phyloP scores from a whole-genome alignment of 1,140 invertebrate genomes.

The Drosophila kurseongensis region DNA sequence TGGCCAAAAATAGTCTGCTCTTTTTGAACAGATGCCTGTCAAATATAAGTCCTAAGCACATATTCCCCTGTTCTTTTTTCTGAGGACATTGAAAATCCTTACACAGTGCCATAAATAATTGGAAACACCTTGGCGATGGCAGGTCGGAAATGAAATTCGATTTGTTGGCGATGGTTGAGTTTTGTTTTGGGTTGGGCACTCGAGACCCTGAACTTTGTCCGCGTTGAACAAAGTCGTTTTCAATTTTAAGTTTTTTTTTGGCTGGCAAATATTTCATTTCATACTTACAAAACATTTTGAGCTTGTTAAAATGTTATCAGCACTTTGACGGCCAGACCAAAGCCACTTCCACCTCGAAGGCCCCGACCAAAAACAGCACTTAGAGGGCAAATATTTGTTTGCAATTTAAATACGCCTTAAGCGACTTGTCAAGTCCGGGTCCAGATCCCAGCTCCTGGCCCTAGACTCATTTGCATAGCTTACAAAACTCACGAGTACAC shows the following conservation, averaged over 20 bases:
- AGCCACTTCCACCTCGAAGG: background rate
- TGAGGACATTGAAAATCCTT: slow-evolving; percentile 18
- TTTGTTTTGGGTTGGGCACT: slow-evolving; percentile 9
- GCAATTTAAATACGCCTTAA: slow-evolving; percentile 63
- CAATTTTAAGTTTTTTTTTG: slow-evolving; percentile 36
- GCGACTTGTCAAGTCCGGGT: slow-evolving; percentile 40
- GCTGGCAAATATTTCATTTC: slow-evolving; percentile 55
- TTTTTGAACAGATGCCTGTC: background rate
- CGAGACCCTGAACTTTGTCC: slow-evolving; percentile 17
- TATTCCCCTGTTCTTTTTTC: background rate
- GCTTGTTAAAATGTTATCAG: slow-evolving; percentile 56
- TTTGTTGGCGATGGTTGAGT: slow-evolving; percentile 35
- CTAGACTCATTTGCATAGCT: slow-evolving; percentile 56
- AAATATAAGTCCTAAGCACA: no score
- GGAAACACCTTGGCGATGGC: slow-evolving; percentile 37
- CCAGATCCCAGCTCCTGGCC: slow-evolving; percentile 13
- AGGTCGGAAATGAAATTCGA: slow-evolving; percentile 50
- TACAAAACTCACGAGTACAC: slow-evolving; percentile 40
- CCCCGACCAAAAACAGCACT: slow-evolving; percentile 22
- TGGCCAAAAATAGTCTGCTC: background rate
- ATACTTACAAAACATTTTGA: slow-evolving; percentile 40
- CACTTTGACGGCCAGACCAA: slow-evolving; percentile 21
- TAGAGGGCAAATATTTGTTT: slow-evolving; percentile 60
- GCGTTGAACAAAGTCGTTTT: slow-evolving; percentile 33
- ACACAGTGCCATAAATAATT: slow-evolving; percentile 37